Percentiles rank a stretch among this genome's conserved stretches.
Evolutionary conservation across 2,113 vertebrate species (phyloP).

Genomic region (Lasiurus borealis): DNA sequence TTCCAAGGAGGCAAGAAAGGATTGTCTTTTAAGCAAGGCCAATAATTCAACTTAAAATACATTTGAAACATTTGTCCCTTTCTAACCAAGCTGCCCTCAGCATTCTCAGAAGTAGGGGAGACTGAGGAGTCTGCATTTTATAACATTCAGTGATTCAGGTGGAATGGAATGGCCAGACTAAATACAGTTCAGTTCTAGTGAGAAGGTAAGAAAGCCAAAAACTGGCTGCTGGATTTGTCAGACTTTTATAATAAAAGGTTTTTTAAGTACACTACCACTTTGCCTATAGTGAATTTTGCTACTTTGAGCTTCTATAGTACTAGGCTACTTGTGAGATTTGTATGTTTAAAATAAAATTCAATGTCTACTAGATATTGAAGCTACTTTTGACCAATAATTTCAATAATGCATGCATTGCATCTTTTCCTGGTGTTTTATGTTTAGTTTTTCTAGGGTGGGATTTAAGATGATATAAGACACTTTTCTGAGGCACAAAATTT

Average conservation of each 20-base stretch:
- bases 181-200: background rate
- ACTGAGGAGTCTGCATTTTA: background rate
- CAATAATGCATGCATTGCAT: background rate
- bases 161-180: background rate
- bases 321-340: background rate
- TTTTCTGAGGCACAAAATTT: background rate
- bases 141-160: background rate
- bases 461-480: background rate
- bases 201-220: background rate
- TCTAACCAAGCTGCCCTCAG: background rate
- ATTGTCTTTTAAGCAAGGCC: slow-evolving; percentile 13
- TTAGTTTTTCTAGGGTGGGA: background rate
- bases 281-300: background rate
- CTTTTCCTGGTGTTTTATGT: slow-evolving; percentile 1
- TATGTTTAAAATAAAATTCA: slow-evolving; percentile 22
- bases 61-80: background rate
- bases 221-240: background rate
- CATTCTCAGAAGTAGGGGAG: background rate
- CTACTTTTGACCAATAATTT: background rate
- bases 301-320: background rate
- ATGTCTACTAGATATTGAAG: background rate
- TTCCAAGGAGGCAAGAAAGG: background rate
- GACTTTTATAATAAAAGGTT: background rate
- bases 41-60: background rate
- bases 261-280: background rate